phyloP scores from a whole-genome alignment of 2,797 vertebrate genomes.

The Crocidura indochinensis region DNA sequence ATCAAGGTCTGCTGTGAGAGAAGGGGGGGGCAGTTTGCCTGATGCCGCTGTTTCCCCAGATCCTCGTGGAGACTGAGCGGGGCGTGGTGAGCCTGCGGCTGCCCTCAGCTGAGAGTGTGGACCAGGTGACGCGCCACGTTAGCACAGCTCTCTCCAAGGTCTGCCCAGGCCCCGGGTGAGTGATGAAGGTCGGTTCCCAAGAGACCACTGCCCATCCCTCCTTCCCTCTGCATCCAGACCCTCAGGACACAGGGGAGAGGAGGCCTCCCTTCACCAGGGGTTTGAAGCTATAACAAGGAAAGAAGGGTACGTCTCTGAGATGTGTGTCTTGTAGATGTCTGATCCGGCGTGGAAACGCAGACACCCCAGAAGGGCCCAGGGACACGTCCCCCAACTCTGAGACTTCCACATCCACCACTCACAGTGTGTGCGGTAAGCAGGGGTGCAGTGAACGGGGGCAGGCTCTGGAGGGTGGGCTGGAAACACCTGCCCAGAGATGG shows the following conservation, averaged over 20 bases:
- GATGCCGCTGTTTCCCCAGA: slow-evolving; percentile 86
- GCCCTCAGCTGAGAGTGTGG: slow-evolving; percentile 93
- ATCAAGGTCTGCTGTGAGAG: not conserved
- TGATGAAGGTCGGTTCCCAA: slow-evolving; percentile 40
- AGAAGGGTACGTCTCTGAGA: slow-evolving; percentile 31
- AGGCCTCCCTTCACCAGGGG: not conserved
- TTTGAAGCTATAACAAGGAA: not conserved
- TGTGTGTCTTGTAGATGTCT: slow-evolving; percentile 90
- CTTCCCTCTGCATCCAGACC: not conserved
- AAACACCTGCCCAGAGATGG: not conserved
- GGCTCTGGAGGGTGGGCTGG: not conserved
- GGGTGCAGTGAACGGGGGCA: slow-evolving; percentile 91
- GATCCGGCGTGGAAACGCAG: slow-evolving; percentile 93
- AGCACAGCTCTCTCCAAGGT: slow-evolving; percentile 94
- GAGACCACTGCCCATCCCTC: not conserved
- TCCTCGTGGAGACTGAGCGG: slow-evolving; percentile 95
- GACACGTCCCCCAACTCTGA: slow-evolving; percentile 95
- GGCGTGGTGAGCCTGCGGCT: slow-evolving; percentile 93
- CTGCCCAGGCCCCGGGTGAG: slow-evolving; percentile 93
- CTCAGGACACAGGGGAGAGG: slow-evolving; percentile 40
- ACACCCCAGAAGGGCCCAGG: slow-evolving; percentile 91
- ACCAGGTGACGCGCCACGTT: slow-evolving; percentile 94
- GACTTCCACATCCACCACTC: slow-evolving; percentile 92
- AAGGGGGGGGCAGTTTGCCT: not conserved
- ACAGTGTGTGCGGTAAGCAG: slow-evolving; percentile 95